Conservation (phyloP, 2,888 invertebrate genomes). For the Phragmatobia fuliginosa region DNA sequence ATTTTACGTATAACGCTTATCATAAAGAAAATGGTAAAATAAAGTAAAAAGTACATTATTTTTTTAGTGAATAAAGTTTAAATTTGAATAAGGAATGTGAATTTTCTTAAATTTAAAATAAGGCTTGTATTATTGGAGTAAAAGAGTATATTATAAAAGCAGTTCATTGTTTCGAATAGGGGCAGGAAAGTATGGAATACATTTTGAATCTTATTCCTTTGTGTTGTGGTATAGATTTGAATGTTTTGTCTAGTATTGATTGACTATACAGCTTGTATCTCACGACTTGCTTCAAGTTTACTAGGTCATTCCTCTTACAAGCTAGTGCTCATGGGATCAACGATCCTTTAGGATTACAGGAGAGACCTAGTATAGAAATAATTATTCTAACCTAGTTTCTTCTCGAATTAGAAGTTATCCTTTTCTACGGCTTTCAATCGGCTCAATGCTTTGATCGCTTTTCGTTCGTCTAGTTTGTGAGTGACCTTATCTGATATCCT, state of each 20-base stretch:
- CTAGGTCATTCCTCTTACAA: slow-evolving; percentile 56
- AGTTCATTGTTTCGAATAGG: slow-evolving; percentile 42
- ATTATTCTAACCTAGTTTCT: not conserved
- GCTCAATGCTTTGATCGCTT: too few relatives aligned
- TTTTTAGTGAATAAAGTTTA: slow-evolving; percentile 50
- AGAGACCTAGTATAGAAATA: not conserved
- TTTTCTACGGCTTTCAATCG: too few relatives aligned
- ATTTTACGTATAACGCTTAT: slow-evolving; percentile 15
- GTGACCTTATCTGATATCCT: too few relatives aligned
- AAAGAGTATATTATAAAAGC: slow-evolving; percentile 37
- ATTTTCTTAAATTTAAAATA: slow-evolving; percentile 46
- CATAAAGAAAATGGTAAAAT: slow-evolving; percentile 40
- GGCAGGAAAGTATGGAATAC: not conserved
- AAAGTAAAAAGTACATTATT: slow-evolving; percentile 51
- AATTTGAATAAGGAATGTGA: slow-evolving; percentile 46
- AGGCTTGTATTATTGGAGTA: slow-evolving; percentile 37
- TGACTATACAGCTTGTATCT: slow-evolving; percentile 38
- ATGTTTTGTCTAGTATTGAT: slow-evolving; percentile 41
- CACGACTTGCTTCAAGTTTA: slow-evolving; percentile 56
- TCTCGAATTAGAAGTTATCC: not conserved
- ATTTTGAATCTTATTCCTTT: not conserved
- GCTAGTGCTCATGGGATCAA: slow-evolving; percentile 31
- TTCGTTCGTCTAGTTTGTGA: too few relatives aligned
- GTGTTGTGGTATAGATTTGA: not conserved
- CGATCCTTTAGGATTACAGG: slow-evolving; percentile 16